Evolutionary conservation across 2,888 invertebrate species (phyloP).

Genomic region (Eupeodes latifasciatus): DNA sequence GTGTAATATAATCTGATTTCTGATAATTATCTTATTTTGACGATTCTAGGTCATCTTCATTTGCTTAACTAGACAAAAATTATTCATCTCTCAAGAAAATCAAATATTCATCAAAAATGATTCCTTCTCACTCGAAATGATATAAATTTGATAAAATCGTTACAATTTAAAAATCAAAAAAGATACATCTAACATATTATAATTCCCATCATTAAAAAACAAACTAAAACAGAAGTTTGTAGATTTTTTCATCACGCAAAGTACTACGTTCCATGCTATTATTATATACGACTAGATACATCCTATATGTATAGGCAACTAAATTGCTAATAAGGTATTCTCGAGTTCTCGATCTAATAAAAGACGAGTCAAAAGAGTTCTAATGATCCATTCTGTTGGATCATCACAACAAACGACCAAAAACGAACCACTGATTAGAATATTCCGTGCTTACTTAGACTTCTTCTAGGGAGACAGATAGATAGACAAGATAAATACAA

Average conservation of each 20-base stretch:
- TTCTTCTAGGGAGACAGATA: background rate
- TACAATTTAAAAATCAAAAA: too few species aligned
- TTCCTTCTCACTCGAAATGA: too few species aligned
- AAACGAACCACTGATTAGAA: conserved; percentile 30
- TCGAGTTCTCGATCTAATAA: background rate
- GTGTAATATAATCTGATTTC: too few species aligned
- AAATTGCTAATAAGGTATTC: conserved; percentile 18
- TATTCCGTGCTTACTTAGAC: conserved; percentile 8
- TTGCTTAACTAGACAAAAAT: too few species aligned
- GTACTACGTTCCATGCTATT: background rate
- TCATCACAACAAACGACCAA: background rate
- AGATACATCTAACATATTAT: too few species aligned
- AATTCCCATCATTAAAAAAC: conserved; percentile 27
- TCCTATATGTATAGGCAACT: too few species aligned
- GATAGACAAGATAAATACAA: background rate
- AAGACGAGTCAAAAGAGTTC: conserved; percentile 26
- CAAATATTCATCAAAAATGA: too few species aligned
- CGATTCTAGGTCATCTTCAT: too few species aligned
- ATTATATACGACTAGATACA: too few species aligned
- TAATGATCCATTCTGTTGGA: conserved; percentile 29
- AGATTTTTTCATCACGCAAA: conserved; percentile 26
- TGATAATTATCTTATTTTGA: too few species aligned
- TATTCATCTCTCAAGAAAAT: too few species aligned
- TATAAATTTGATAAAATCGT: too few species aligned
- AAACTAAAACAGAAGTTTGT: background rate